Evolutionary conservation across 2,888 invertebrate genomes (phyloP).

Genomic region (Camponotus fellah): DNA sequence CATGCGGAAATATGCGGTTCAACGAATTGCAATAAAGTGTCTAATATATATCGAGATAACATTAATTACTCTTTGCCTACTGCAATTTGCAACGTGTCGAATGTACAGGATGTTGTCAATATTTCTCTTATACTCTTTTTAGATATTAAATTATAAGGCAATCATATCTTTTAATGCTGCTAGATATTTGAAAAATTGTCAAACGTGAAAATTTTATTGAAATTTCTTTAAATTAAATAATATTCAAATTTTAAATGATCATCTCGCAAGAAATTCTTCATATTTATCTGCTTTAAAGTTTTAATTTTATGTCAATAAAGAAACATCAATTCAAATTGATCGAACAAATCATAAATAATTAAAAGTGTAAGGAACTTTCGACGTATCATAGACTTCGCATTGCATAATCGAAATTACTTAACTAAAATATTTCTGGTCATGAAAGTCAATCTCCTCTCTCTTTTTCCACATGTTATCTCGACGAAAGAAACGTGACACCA

Average conservation of each 20-base stretch:
- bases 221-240: neutral
- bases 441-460: conserved; percentile 31
- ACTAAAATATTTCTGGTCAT: conserved; percentile 14
- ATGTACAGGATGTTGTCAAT: neutral
- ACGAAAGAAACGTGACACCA: conserved; percentile 66
- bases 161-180: neutral
- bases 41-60: conserved; percentile 11
- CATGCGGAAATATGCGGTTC: neutral
- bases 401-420: conserved; percentile 14
- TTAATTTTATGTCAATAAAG: neutral
- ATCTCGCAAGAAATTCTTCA: neutral
- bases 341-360: neutral
- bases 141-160: neutral
- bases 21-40: conserved; percentile 7
- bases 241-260: neutral
- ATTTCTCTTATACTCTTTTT: neutral
- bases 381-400: neutral
- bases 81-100: conserved; percentile 3
- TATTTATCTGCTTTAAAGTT: neutral
- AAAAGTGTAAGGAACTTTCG: neutral
- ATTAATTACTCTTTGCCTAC: conserved; percentile 6
- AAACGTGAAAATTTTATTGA: neutral
- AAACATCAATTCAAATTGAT: neutral
- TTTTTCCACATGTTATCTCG: conserved; percentile 46
- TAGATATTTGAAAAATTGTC: neutral